Evolutionary conservation across 2,797 vertebrate species (phyloP), one percentile per base, ranked within the genome.

Genomic region (Sebastes hopkinsi): DNA sequence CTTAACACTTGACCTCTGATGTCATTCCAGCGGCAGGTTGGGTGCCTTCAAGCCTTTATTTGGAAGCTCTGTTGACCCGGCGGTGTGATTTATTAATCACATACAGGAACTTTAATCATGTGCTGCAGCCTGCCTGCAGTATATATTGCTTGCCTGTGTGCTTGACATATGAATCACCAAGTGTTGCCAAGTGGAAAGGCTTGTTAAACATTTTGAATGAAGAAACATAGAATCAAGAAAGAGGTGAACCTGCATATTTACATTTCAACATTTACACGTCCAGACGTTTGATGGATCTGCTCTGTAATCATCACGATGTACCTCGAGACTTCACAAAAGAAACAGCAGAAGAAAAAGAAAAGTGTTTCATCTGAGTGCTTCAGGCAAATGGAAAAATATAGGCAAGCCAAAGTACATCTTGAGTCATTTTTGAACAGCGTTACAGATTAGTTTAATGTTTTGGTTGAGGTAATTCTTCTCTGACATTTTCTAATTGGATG

Each of bases 1-100:
- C 82, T 91, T 92, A 89, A 94, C 92, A 76, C 91, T 81, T 89
- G 85, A 94, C 92, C 92, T 83, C 70, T 94, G 93, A 93, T 92
- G 87, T 93, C 93, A 94, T 89, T 72, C 25, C 71, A 75, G 77
- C 81, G 4, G 75, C 88, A 82, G 85, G 78, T 82, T 80, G 78
- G 80, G 83, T 77, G 88, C 80, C 77, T 80, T 89, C 9, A 77
- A 61, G 83, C 73, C 79, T 87, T 85, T 75, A 85, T 90, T 86
- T 88, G 70, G 83, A 80, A 32, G 68, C 80, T 60, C 25, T 72
- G 75, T 87, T 90, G 90, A 91, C 85, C 82, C 25, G 29, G 46
- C 20, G 3, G 68, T 75, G 81, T 88, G 92, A 92, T 92, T 81
- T 92, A 94, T 92, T 89, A 86, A 91, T 91, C 84, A 87, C 86